A percentile compares a stretch with the other conserved stretches of the same genome.
phyloP scores from a whole-genome alignment of 2,113 vertebrate genomes.

The Mirza zaza region DNA sequence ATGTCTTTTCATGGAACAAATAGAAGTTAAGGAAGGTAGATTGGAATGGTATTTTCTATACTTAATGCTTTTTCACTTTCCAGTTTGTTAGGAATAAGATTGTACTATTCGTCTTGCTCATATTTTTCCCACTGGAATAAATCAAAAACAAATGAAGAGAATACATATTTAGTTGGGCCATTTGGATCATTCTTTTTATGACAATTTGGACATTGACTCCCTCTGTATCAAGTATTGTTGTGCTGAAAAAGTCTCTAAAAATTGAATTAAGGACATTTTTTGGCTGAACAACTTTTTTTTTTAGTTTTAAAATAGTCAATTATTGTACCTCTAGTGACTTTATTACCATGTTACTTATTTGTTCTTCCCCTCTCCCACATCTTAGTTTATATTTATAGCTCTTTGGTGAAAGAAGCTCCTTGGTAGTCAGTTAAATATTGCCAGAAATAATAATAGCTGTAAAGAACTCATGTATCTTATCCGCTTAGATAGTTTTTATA shows the following conservation, averaged over 20 bases:
- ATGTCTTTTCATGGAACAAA: not conserved
- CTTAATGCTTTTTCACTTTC: not conserved
- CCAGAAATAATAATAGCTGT: slow-evolving; percentile 24
- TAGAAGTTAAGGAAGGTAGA: not conserved
- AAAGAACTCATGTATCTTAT: not conserved
- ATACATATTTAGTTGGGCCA: not conserved
- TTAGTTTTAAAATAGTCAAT: not conserved
- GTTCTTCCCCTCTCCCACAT: not conserved
- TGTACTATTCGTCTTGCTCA: not conserved
- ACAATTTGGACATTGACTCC: not conserved
- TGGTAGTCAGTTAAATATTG: not conserved
- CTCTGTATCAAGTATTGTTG: not conserved
- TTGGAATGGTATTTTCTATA: not conserved
- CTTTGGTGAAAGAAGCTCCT: slow-evolving; percentile 19
- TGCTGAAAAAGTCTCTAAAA: not conserved
- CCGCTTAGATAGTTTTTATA: not conserved
- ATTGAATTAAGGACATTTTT: not conserved
- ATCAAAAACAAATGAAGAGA: slow-evolving; percentile 34
- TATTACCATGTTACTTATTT: not conserved
- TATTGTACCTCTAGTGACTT: not conserved
- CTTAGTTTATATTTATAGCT: slow-evolving; percentile 40
- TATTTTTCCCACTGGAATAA: not conserved
- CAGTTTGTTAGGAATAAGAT: not conserved
- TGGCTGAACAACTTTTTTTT: not conserved
- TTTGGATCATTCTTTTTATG: not conserved